phyloP scores from a whole-genome alignment of 2,888 invertebrate genomes.

The Euzophera pinguis region DNA sequence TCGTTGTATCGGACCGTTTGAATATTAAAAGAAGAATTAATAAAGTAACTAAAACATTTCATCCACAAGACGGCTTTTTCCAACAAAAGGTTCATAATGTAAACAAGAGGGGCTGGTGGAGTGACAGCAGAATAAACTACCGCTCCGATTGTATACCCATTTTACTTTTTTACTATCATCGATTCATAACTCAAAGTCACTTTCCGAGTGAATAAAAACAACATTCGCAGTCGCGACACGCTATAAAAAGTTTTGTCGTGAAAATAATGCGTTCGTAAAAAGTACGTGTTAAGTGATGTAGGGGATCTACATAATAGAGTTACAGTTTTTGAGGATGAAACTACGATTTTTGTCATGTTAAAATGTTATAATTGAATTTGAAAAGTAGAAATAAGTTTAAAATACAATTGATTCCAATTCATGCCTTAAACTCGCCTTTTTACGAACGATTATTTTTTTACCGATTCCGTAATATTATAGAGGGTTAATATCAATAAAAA shows the following conservation, averaged over 20 bases:
- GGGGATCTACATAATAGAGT: slow-evolving; percentile 1
- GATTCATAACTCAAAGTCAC: slow-evolving; percentile 11
- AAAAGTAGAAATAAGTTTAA: no score
- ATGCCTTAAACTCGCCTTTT: no score
- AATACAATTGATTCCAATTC: no score
- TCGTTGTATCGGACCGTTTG: no score
- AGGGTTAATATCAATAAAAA: no score
- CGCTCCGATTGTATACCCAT: background rate
- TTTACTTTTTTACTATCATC: slow-evolving; percentile 2
- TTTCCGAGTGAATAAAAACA: slow-evolving; percentile 11
- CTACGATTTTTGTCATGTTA: background rate
- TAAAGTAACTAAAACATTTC: background rate
- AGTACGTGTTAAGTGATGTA: background rate
- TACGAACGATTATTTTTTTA: no score
- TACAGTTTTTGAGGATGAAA: background rate
- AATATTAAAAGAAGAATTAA: background rate
- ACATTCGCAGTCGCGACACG: background rate
- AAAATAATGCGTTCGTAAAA: slow-evolving; percentile 11
- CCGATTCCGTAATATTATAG: no score
- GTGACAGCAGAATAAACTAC: slow-evolving; percentile 6
- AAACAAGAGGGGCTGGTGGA: slow-evolving; percentile 1
- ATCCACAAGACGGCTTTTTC: background rate
- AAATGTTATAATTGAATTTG: background rate
- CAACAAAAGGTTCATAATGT: slow-evolving; percentile 4
- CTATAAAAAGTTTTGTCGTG: slow-evolving; percentile 11